phyloP scores from a whole-genome alignment of 1,140 invertebrate genomes.

The Drosophila pachea region DNA sequence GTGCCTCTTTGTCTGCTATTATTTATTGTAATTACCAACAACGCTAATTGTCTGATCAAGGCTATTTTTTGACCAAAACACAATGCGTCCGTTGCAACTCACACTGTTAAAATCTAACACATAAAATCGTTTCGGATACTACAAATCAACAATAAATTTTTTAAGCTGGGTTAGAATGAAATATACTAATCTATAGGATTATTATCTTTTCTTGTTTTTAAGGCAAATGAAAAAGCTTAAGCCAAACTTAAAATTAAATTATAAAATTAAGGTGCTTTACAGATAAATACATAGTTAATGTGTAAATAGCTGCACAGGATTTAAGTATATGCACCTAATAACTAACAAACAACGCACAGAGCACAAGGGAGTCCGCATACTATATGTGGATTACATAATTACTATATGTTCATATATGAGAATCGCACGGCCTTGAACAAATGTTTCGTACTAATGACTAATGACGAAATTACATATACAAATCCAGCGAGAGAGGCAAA shows the following conservation, averaged over 20 bases:
- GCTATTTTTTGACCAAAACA: slow-evolving; percentile 43
- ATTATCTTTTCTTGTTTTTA: slow-evolving; percentile 27
- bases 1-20: slow-evolving; percentile 68
- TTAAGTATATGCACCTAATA: slow-evolving; percentile 54
- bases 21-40: slow-evolving; percentile 63
- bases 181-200: slow-evolving; percentile 51
- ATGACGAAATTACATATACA: slow-evolving; percentile 43
- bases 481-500: slow-evolving; percentile 5
- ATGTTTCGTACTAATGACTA: slow-evolving; percentile 53
- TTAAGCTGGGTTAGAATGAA: slow-evolving; percentile 4
- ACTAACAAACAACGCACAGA: slow-evolving; percentile 75
- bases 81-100: slow-evolving; percentile 27
- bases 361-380: slow-evolving; percentile 56
- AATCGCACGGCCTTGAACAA: slow-evolving; percentile 74
- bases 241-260: slow-evolving; percentile 56
- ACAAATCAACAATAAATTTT: slow-evolving; percentile 6
- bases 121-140: slow-evolving; percentile 14
- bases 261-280: slow-evolving; percentile 49
- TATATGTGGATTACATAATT: slow-evolving; percentile 54
- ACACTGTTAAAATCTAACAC: slow-evolving; percentile 10
- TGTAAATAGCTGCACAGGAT: slow-evolving; percentile 54
- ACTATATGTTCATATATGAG: slow-evolving; percentile 66
- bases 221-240: slow-evolving; percentile 56
- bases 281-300: slow-evolving; percentile 20
- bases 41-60: slow-evolving; percentile 59